Conservation (phyloP, 2,113 vertebrate genomes). For the Sialia sialis region DNA sequence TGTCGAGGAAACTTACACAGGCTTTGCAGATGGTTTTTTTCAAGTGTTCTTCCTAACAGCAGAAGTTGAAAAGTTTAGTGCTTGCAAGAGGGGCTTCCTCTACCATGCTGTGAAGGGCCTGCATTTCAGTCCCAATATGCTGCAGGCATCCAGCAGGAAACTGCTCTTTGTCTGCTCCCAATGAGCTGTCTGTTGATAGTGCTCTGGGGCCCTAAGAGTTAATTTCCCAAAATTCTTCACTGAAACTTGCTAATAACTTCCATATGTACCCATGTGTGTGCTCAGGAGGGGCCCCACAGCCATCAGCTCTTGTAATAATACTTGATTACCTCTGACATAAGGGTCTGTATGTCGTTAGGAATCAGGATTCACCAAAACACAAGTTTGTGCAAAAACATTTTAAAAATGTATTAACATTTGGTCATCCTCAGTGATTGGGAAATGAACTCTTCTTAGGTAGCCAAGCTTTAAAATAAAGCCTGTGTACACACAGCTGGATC, state of each 20-base stretch:
- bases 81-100: background rate
- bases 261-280: slow-evolving; percentile 38
- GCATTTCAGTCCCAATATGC: background rate
- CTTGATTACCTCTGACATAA: slow-evolving; percentile 44
- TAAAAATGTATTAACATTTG: background rate
- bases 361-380: background rate
- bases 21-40: slow-evolving; percentile 1
- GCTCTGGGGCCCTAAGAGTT: slow-evolving; percentile 8
- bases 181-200: background rate
- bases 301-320: slow-evolving; percentile 36
- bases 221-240: slow-evolving; percentile 41
- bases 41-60: background rate
- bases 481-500: background rate
- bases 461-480: background rate
- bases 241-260: slow-evolving; percentile 52
- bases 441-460: background rate
- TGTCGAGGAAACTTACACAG: slow-evolving; percentile 10
- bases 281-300: slow-evolving; percentile 39
- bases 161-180: background rate
- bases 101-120: background rate
- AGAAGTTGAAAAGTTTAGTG: slow-evolving; percentile 36
- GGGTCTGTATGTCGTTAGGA: slow-evolving; percentile 9
- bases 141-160: background rate
- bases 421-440: background rate
- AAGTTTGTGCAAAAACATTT: background rate